These are phyloP conservation scores for Salvator merianae DNA, from an alignment of 2,113 vertebrate genomes.

Conservation along the genomic window DNA sequence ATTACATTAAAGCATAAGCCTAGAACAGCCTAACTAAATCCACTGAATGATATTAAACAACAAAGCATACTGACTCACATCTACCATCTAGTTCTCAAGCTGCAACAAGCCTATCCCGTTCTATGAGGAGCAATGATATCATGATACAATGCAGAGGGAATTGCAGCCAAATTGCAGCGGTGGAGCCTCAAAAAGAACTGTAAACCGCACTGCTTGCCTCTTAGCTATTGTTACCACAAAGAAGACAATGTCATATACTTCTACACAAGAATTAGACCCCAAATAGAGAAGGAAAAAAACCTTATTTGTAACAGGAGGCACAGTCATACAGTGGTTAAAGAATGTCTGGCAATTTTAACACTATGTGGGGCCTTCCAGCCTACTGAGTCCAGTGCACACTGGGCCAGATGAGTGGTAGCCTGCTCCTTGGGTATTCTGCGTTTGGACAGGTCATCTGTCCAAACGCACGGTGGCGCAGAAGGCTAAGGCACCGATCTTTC, in stretches of 20 bases:
- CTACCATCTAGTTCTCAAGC: background rate
- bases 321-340: background rate
- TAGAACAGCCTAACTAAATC: conserved; percentile 3
- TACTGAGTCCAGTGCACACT: no score
- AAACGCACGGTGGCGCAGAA: no score
- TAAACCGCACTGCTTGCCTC: background rate
- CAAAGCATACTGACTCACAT: conserved; percentile 1
- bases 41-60: background rate
- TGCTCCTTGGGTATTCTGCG: no score
- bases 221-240: background rate
- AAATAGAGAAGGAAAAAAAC: no score
- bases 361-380: no score
- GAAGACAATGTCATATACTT: background rate
- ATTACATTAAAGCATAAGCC: conserved; percentile 2
- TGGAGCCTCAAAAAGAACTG: background rate
- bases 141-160: background rate
- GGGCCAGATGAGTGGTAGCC: no score
- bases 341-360: background rate
- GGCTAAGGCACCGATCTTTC: no score
- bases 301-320: background rate
- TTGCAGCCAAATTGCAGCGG: background rate
- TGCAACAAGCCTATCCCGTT: background rate
- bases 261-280: background rate
- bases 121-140: background rate
- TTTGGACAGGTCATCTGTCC: no score